Conservation (phyloP, 2,797 vertebrate genomes). For the Adrianichthys oophorus region DNA sequence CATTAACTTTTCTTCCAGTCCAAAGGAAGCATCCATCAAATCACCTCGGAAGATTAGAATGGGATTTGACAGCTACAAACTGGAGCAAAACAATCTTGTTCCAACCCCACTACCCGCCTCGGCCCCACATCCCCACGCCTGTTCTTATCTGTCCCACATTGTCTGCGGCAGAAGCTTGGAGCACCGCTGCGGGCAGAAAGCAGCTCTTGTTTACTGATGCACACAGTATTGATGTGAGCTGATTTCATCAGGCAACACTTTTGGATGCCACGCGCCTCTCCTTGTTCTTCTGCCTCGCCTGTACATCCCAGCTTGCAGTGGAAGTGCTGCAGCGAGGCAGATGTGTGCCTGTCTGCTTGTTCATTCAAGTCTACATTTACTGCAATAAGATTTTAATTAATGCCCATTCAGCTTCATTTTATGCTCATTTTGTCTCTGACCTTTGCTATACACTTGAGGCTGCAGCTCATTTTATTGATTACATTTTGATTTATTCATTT, state of each 20-base stretch:
- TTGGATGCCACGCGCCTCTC: conserved; percentile 50
- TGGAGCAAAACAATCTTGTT: conserved; percentile 68
- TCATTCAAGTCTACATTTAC: conserved; percentile 20
- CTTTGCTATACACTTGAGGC: not conserved
- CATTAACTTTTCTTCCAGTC: conserved; percentile 48
- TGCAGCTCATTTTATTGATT: conserved; percentile 11
- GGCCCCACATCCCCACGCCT: conserved; percentile 35
- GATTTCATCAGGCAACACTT: conserved; percentile 77
- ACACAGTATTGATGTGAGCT: conserved; percentile 71
- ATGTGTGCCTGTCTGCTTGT: conserved; percentile 29
- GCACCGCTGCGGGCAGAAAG: conserved; percentile 53
- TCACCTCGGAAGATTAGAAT: conserved; percentile 58
- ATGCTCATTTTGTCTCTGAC: not conserved
- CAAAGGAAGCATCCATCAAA: conserved; percentile 58
- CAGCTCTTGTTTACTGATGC: conserved; percentile 68
- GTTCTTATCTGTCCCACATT: conserved; percentile 59
- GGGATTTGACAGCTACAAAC: conserved; percentile 69
- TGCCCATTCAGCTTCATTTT: not conserved
- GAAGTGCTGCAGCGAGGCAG: conserved; percentile 32
- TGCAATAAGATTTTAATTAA: conserved; percentile 1
- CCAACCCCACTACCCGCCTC: conserved; percentile 26
- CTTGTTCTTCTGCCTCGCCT: conserved; percentile 29
- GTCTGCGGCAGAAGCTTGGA: conserved; percentile 51
- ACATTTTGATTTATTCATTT: conserved; percentile 1
- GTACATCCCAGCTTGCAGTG: conserved; percentile 39